Evolutionary conservation across 1,140 invertebrate genomes (phyloP).

Genomic region (Drosophila sulfurigaster): DNA sequence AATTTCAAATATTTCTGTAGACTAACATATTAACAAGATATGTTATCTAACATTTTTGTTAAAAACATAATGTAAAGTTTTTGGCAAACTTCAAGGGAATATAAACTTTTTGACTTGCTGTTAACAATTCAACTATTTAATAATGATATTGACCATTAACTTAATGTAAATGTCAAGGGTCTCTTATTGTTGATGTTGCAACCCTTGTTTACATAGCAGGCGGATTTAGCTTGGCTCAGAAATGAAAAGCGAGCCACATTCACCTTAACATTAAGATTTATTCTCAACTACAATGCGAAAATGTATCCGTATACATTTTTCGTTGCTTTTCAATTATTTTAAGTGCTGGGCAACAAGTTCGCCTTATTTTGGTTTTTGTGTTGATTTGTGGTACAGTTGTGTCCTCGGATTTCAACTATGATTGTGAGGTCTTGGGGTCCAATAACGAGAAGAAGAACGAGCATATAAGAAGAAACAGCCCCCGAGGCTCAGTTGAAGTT

Average conservation of each 20-base stretch:
- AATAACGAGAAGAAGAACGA: background rate
- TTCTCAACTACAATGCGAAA: background rate
- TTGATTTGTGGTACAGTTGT: conserved; percentile 66
- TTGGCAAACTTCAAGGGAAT: no score
- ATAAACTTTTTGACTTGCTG: no score
- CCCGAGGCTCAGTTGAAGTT: conserved; percentile 69
- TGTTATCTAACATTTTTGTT: no score
- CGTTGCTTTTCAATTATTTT: conserved; percentile 73
- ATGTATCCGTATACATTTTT: conserved; percentile 20
- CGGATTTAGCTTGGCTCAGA: no score
- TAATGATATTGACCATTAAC: no score
- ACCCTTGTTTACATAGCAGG: no score
- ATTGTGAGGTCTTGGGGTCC: background rate
- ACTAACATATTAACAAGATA: no score
- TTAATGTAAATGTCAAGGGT: no score
- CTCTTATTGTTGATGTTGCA: no score
- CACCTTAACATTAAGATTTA: conserved; percentile 17
- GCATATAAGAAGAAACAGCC: conserved; percentile 43
- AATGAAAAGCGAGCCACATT: background rate
- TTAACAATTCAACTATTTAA: no score
- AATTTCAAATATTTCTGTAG: no score
- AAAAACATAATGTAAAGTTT: no score
- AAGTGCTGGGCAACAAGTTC: conserved; percentile 75
- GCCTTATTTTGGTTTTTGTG: conserved; percentile 18
- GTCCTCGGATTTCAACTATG: conserved; percentile 51